These are phyloP conservation scores for Lates calcarifer DNA, from an alignment of 2,113 vertebrate species.

Conservation along the genomic window DNA sequence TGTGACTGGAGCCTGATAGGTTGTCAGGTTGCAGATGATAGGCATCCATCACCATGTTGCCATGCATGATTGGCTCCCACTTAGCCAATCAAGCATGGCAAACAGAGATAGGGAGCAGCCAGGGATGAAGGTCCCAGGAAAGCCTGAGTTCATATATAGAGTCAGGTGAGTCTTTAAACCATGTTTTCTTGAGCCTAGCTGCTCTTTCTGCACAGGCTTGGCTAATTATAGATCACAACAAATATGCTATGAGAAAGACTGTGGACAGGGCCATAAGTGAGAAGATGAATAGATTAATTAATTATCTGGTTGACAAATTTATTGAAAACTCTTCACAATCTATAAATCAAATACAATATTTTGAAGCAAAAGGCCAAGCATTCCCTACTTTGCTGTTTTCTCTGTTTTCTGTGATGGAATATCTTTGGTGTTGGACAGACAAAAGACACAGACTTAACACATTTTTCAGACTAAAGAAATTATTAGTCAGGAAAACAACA, in stretches of 20 bases:
- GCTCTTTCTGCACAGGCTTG: background rate
- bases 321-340: too few species aligned
- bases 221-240: background rate
- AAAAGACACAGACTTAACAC: too few species aligned
- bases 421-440: too few species aligned
- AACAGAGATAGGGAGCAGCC: background rate
- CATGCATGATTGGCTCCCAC: conserved; percentile 22
- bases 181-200: background rate
- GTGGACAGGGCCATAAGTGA: background rate
- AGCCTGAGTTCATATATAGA: background rate
- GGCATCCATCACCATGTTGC: conserved; percentile 63
- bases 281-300: background rate
- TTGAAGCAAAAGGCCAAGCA: too few species aligned
- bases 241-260: background rate
- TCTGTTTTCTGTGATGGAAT: too few species aligned
- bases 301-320: background rate
- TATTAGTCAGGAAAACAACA: too few species aligned
- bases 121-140: background rate
- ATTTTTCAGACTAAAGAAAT: too few species aligned
- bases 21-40: conserved; percentile 64
- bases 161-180: background rate
- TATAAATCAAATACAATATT: too few species aligned
- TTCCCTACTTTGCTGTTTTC: too few species aligned
- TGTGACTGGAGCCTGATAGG: conserved; percentile 53
- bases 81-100: conserved; percentile 18